A percentile compares a stretch with the other conserved stretches of the same genome.
These are phyloP conservation scores for Aleadryas rufinucha DNA, from an alignment of 2,113 vertebrate species.

Conservation along the genomic window DNA sequence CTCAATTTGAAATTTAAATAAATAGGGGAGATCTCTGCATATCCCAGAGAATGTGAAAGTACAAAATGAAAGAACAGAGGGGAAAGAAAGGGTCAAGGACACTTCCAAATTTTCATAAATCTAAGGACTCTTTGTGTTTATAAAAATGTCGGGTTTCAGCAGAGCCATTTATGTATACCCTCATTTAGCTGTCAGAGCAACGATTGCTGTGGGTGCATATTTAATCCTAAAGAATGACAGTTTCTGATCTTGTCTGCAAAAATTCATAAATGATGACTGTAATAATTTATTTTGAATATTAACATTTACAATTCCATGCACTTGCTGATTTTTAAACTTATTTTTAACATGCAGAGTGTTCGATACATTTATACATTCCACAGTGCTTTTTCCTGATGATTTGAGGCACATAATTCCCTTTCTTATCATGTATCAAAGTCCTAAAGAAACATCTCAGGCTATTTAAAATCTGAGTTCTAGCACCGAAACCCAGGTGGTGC, in stretches of 20 bases:
- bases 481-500: neutral
- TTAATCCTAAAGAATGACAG: neutral
- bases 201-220: neutral
- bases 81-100: neutral
- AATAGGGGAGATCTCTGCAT: neutral
- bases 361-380: neutral
- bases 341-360: neutral
- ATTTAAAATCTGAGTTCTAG: neutral
- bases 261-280: neutral
- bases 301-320: neutral
- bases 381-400: neutral
- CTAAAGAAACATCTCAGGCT: neutral
- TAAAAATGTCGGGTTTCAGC: neutral
- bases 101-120: neutral
- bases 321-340: neutral
- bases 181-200: neutral
- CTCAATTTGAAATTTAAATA: neutral
- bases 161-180: neutral
- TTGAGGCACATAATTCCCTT: neutral
- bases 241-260: constrained; percentile 3
- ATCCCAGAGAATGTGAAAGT: neutral
- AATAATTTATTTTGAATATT: constrained; percentile 6
- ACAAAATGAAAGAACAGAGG: neutral
- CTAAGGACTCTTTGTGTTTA: neutral
- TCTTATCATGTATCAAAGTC: neutral